Base-by-base conservation (phyloP, 1,140 invertebrate species). In the Mercenaria mercenaria region DNA sequence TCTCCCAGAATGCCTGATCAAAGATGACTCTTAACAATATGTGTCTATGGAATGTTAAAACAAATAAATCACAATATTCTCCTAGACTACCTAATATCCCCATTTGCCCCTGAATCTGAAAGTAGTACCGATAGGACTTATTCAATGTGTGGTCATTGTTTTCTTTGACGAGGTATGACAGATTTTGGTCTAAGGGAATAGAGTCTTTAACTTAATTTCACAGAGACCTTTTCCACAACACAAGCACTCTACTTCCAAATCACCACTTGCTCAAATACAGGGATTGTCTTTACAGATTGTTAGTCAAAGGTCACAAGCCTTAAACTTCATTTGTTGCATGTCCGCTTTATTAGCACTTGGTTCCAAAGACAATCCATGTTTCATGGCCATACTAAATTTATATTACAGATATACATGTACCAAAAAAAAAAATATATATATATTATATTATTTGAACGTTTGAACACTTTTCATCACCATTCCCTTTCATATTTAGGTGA, bases 201-300 rank as follows among this genome's bases (percentile, higher is more conserved):
- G 10, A 20, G 41, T 64, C 86, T 88, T 72, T 88, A 74, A 88
- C 34, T 88, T 88, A 4, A 80, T 80, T 69, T 88, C 76, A 80
- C 85, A 88, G 29, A 88, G 34, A 64, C 76, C 76, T 56, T 76
- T 37, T 20, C 76, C 86, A 67, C 86, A 88, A 88, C 74, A 88
- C 13, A 10, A 26, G 52, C 86, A 88, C 6, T 4, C 10, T 13
- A 80, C 56, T 50, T 64, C 56, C 32, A 88, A 50, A 69, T 87
- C 84, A 47, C 50, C 69, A 87, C 84, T 87, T 13, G 50, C 52
- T 0, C 69, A n/a, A 39, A 23, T 77, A n/a, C 26, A 39, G 39
- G 43, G 84, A 15, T n/a, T 87, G 15, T 76, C 72, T 39, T 26
- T 32, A 29, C 8, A 52, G 10, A 87, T 26, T 11, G 20, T 20